Evolutionary conservation across 1,140 invertebrate species (phyloP).

Genomic region (Drosophila ananassae): DNA sequence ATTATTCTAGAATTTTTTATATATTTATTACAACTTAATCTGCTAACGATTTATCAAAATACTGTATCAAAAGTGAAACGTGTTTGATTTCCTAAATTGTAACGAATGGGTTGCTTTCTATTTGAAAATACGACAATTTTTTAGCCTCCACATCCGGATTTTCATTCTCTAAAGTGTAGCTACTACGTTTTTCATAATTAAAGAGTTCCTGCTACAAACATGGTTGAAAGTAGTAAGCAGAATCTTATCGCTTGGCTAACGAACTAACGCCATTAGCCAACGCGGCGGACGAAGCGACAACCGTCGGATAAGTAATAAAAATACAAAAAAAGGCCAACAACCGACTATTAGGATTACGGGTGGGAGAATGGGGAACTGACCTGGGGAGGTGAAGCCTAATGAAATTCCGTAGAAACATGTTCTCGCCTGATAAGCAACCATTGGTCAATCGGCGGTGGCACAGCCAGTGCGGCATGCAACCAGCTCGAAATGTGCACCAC

Average conservation of each 20-base stretch:
- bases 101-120: neutral
- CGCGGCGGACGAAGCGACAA: slow-evolving; percentile 54
- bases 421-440: slow-evolving; percentile 83
- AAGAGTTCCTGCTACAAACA: slow-evolving; percentile 46
- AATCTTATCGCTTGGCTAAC: slow-evolving; percentile 77
- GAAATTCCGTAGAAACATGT: slow-evolving; percentile 82
- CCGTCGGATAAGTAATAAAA: slow-evolving; percentile 62
- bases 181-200: slow-evolving; percentile 30
- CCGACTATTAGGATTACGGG: slow-evolving; percentile 51
- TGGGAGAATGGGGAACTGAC: too few species aligned
- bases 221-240: slow-evolving; percentile 12
- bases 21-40: neutral
- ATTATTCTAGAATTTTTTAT: neutral
- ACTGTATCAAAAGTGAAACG: neutral
- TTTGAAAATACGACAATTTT: too few species aligned
- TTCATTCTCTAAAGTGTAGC: neutral
- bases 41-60: neutral
- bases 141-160: neutral
- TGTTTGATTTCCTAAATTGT: neutral
- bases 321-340: slow-evolving; percentile 54
- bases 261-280: slow-evolving; percentile 78
- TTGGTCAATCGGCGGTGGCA: slow-evolving; percentile 68
- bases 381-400: slow-evolving; percentile 62
- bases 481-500: slow-evolving; percentile 71
- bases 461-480: slow-evolving; percentile 53